Conservation (phyloP, 2,797 vertebrate species). For the Halcyon chelicuti region DNA sequence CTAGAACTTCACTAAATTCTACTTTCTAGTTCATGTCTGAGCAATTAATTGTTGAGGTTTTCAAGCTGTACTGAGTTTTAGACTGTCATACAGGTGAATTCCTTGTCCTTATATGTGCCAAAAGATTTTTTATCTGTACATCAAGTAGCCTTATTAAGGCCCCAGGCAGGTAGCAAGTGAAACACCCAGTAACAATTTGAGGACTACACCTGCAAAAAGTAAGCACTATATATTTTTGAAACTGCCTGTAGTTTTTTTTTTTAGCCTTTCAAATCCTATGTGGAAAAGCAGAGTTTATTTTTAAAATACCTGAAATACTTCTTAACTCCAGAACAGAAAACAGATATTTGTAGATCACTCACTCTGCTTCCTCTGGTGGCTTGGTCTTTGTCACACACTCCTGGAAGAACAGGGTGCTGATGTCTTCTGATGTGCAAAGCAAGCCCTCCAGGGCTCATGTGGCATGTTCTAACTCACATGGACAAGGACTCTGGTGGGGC, state of each 20-base stretch:
- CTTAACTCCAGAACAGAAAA: neutral
- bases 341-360: neutral
- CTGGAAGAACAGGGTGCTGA: neutral
- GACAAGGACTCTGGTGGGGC: no score
- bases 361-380: neutral
- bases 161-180: neutral
- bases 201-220: neutral
- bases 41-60: neutral
- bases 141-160: neutral
- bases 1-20: neutral
- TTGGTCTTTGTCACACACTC: neutral
- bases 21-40: neutral
- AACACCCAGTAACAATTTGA: neutral
- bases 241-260: neutral
- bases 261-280: neutral
- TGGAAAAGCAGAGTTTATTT: neutral
- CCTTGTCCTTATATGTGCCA: neutral
- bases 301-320: neutral
- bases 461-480: neutral
- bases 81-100: neutral
- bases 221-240: neutral
- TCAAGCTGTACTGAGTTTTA: neutral
- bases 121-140: neutral
- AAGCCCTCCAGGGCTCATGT: accelerated
- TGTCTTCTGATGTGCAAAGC: neutral